Evolutionary conservation across 2,797 vertebrate species (phyloP).

Genomic region (Betta splendens): DNA sequence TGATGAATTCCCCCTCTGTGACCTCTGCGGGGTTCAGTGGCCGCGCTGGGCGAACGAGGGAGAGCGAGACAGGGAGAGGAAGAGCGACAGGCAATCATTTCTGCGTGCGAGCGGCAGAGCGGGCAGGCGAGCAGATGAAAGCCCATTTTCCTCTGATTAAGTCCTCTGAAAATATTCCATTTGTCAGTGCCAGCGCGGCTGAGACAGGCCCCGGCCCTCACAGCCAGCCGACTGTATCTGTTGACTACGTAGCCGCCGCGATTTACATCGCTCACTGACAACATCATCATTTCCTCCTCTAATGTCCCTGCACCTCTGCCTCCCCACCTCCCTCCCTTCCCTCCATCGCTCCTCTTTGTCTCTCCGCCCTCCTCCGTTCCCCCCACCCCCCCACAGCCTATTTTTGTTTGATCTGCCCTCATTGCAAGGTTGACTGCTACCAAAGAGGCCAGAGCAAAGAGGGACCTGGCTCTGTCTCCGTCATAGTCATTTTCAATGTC

Average conservation of each 20-base stretch:
- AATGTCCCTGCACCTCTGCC: conserved; percentile 82
- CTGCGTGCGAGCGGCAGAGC: conserved; percentile 86
- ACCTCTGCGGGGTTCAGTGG: conserved; percentile 74
- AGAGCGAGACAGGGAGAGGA: conserved; percentile 65
- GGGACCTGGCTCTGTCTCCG: conserved; percentile 77
- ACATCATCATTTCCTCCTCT: conserved; percentile 83
- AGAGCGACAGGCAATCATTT: conserved; percentile 85
- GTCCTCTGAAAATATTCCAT: conserved; percentile 96
- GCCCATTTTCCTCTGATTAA: conserved; percentile 97
- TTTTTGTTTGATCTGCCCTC: conserved; percentile 89
- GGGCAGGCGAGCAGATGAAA: conserved; percentile 89
- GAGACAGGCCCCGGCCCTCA: conserved; percentile 78
- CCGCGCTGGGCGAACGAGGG: conserved; percentile 61
- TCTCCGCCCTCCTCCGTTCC: conserved; percentile 49
- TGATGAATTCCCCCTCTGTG: conserved; percentile 68
- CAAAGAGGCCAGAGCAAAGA: conserved; percentile 76
- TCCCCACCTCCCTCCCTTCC: conserved; percentile 59
- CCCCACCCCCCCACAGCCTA: conserved; percentile 77
- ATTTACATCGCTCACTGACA: conserved; percentile 93
- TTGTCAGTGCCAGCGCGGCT: conserved; percentile 90
- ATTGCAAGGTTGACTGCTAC: conserved; percentile 87
- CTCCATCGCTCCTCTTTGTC: conserved; percentile 52
- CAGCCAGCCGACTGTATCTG: conserved; percentile 91
- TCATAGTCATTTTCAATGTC: conserved; percentile 89
- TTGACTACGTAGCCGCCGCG: conserved; percentile 89